Evolutionary conservation across 2,797 vertebrate species (phyloP), one percentile per base, ranked within the genome.

Genomic region (Menidia menidia): DNA sequence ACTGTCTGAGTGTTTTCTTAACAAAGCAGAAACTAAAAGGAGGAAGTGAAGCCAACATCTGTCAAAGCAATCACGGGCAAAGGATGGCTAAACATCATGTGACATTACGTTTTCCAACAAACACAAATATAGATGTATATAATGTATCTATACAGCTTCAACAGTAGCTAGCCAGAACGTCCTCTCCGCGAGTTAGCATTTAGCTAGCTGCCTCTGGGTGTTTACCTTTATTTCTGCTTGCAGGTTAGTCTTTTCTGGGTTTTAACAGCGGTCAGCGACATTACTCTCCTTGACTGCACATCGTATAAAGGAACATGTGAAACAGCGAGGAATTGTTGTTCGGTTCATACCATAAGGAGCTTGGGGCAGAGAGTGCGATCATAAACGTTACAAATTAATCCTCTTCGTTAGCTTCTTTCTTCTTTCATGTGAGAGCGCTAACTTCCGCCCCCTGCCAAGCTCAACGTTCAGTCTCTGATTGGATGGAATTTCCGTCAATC

Each of bases 201-300:
- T 25, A 50, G 83, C 85, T 91, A 92, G 64, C 64, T 41, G 14
- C 15, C 64, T 42, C 59, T 60, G 75, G 74, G 77, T 86, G 78
- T 91, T 92, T 93, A 94, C 93, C 93, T 91, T 79, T 59, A 73
- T 64, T 68, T 71, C 60, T 60, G 75, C 74, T 62, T 16, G 77
- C 53, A 64, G 68, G 61, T 69, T 74, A 63, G 55, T 74, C 68
- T 84, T 59, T 82, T 77, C 80, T 7, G 7, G 52, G 51, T 66
- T 50, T 80, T 19, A 71, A 42, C 51, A 19, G 64, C 60, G 72
- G 77, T 25, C 72, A 32, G 44, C 51, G 68, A 77, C 92, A 93
- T 90, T 60, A 33, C 80, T 73, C 44, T 79, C 54, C 57, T 74
- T 61, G 33, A 7, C 32, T 54, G 14, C 12, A 44, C 12, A 32